Base-by-base conservation (phyloP, 2,888 invertebrate genomes). In the Drosophila quinaria region DNA sequence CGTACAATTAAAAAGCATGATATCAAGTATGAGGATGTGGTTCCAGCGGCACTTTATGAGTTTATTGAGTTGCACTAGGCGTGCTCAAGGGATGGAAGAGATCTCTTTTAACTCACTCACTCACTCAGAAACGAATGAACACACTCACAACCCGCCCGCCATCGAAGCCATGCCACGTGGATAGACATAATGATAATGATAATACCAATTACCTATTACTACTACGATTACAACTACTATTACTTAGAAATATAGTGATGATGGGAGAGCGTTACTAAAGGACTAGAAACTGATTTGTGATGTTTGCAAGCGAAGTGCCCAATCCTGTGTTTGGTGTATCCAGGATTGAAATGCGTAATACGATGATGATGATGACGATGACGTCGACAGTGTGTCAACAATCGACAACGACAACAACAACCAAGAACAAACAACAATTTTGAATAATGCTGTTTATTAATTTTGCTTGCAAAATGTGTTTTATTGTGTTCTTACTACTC, bases 1-100 rank as follows among this genome's bases (percentile, higher is more conserved):
- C 94, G 96, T 77, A 95, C 95, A 4, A 96, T 98, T 62, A 95
- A 95, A 91, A 94, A 95, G 92, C 95, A 95, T 92, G 93, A 94
- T 80, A 94, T 96, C 64, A 95, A 95, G 1, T 96, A 95, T 92
- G 93, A 94, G 62, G 94, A 94, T 62, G 92, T 93, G 4, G 93
- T 95, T 29, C 95, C 95, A 1, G 92, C 92, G 59, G 94, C 94
- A 70, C 90, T 95, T 22, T 94, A 94, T 78, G 89, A 91, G 55
- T 92, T 93, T 76, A 92, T 93, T 60, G 92, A 92, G 83, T 84
- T 90, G 70, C 93, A 93, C 86, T 93, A 92, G 77, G 74, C 67
- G 46, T 37, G 50, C 50, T 41, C 25, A 62, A 58, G 22, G 4
- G 22, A 22, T 22, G 22, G 4, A 22, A 59, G 64, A 49, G 49